These are phyloP conservation scores for Neopipo cinnamomea DNA, from an alignment of 2,113 vertebrate species.

Conservation along the genomic window DNA sequence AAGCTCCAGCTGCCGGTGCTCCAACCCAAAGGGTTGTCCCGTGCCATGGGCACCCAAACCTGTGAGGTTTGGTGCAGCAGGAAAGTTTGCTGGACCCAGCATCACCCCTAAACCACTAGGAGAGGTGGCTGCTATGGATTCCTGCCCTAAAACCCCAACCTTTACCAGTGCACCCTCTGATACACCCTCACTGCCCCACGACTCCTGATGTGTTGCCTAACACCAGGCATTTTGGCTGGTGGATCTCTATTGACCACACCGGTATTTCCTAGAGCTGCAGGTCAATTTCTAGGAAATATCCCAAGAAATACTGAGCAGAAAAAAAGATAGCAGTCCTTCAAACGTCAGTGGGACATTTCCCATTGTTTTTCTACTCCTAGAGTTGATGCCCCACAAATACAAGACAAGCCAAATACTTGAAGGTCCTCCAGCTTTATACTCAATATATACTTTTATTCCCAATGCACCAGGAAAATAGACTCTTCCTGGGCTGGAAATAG, in stretches of 20 bases:
- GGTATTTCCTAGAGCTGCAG: neutral
- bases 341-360: neutral
- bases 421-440: neutral
- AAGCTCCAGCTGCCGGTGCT: neutral
- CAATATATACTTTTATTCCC: neutral
- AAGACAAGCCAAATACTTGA: neutral
- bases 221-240: neutral
- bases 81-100: neutral
- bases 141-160: neutral
- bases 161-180: rapidly evolving
- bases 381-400: neutral
- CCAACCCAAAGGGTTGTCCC: neutral
- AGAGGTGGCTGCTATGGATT: neutral
- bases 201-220: neutral
- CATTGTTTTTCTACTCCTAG: neutral
- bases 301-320: rapidly evolving
- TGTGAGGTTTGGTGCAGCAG: neutral
- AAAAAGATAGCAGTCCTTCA: rapidly evolving
- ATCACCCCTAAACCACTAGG: neutral
- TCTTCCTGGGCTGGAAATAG: neutral
- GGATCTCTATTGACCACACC: neutral
- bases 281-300: neutral
- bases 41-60: neutral
- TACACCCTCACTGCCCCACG: rapidly evolving
- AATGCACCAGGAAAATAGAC: neutral